phyloP scores from a whole-genome alignment of 92 coral and sea anemone species.

The Chrysogorgia sp. region DNA sequence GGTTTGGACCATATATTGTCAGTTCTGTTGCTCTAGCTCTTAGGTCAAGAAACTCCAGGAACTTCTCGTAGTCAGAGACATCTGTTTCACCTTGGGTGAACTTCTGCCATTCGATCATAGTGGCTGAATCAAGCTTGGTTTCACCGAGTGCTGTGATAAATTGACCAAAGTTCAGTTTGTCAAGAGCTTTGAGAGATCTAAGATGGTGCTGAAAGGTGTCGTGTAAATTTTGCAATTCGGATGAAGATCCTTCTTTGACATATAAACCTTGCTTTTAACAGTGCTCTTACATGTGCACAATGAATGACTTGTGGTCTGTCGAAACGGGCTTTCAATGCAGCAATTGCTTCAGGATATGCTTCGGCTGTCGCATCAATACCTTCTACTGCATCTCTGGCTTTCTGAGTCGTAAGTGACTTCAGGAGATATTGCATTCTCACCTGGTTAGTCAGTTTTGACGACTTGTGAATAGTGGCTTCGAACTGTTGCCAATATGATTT shows the following conservation, averaged over 20 bases:
- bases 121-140: too few species aligned
- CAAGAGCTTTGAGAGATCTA: too few species aligned
- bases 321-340: constrained; percentile 33
- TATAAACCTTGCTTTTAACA: constrained; percentile 44
- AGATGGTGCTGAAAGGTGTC: too few species aligned
- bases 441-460: constrained; percentile 16
- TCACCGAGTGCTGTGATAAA: too few species aligned
- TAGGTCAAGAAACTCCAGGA: constrained; percentile 62
- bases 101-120: too few species aligned
- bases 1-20: constrained; percentile 14
- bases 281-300: constrained; percentile 52
- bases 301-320: constrained; percentile 64
- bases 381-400: not conserved
- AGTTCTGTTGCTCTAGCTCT: constrained; percentile 44
- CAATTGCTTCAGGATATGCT: constrained; percentile 9
- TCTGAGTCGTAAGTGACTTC: not conserved
- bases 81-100: constrained; percentile 19
- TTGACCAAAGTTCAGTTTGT: too few species aligned
- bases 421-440: constrained; percentile 1
- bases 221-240: too few species aligned
- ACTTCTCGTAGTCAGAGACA: constrained; percentile 16
- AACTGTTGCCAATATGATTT: constrained; percentile 55
- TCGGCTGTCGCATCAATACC: not conserved
- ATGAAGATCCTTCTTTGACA: constrained; percentile 47
- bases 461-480: constrained; percentile 61